A percentile compares a stretch with the other conserved stretches of the same genome.
These are phyloP conservation scores for Ephialtes manifestator DNA, from an alignment of 2,888 invertebrate genomes.

Conservation along the genomic window DNA sequence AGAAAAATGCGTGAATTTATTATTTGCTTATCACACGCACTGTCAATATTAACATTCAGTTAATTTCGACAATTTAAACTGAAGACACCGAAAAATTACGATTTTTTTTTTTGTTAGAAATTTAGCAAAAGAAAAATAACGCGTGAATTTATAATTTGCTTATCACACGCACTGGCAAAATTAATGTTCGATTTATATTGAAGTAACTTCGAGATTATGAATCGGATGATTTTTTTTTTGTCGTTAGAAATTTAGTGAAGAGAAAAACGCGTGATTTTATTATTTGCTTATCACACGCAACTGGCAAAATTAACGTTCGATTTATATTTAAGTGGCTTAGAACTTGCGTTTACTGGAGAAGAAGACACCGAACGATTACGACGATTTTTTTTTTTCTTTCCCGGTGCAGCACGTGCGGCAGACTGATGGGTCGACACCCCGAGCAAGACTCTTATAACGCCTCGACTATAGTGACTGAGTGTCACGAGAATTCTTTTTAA, in stretches of 20 bases:
- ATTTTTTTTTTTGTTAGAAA: too few relatives aligned
- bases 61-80: too few relatives aligned
- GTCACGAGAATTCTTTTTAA: constrained; percentile 60
- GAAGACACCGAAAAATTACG: too few relatives aligned
- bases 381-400: constrained; percentile 23
- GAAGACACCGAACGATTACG: constrained; percentile 8
- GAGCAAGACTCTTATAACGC: constrained; percentile 75
- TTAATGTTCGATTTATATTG: background rate
- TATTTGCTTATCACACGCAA: background rate
- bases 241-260: too few relatives aligned
- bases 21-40: too few relatives aligned
- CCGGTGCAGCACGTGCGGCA: constrained; percentile 75
- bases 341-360: background rate
- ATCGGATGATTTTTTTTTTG: too few relatives aligned
- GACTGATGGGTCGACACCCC: constrained; percentile 80
- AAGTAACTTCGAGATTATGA: background rate
- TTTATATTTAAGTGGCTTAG: background rate
- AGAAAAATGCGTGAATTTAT: too few relatives aligned
- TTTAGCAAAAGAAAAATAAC: too few relatives aligned
- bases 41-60: too few relatives aligned
- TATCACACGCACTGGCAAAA: background rate
- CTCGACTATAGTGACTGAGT: constrained; percentile 23
- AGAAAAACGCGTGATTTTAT: too few relatives aligned
- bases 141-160: background rate
- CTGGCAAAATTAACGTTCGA: background rate